Base-by-base conservation (phyloP, 2,797 vertebrate genomes). In the Acrocephalus scirpaceus region DNA sequence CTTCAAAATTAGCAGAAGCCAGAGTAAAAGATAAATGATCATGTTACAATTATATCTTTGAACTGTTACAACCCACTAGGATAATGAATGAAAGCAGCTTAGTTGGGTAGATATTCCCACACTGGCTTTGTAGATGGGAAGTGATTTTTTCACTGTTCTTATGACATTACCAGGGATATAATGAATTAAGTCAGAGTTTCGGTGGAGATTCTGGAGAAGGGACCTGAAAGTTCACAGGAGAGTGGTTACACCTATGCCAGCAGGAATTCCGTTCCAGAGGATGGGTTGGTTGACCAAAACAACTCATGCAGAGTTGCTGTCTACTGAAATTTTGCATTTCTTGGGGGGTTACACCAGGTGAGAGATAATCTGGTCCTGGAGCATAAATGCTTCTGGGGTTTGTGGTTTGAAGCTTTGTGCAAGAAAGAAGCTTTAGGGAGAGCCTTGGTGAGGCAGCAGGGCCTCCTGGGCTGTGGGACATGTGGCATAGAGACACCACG, bases 391-490 rank as follows among this genome's bases (percentile, higher is more conserved):
- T 19, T 72, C 10, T 48, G 36, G 32, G 16, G 53, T 51, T 77
- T 84, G 25, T 81, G 27, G 16, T 64, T 26, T 71, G 69, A 74
- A 71, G 65, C 11, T 60, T 44, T 67, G 16, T 40, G 25, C 36
- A 71, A 57, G n/a, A 17, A 73, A 47, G 51, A n/a, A 80, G 9
- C 38, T n/a, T 25, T 20, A 44, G 25, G 30, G 14, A 42, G 38
- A 34, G 14, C 26, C 51, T 34, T 36, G 15, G 21, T 10, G 22
- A 69, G 32, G n/a, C 0, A 3, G 8, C 1, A 5, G 16, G 9
- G 4, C 11, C 9, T 38, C 65, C 50, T 86, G 50, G 34, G 32
- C 25, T 0, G 0, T 0, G 0, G 64, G 51, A 18, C 10, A 45
- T 50, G 18, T 21, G 79, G 5, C 23, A 10, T 5, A 22, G 56